A percentile compares a stretch with the other conserved stretches of the same genome.
These are phyloP conservation scores for Trematomus bernacchii DNA, from an alignment of 2,797 vertebrate genomes.

Conservation along the genomic window DNA sequence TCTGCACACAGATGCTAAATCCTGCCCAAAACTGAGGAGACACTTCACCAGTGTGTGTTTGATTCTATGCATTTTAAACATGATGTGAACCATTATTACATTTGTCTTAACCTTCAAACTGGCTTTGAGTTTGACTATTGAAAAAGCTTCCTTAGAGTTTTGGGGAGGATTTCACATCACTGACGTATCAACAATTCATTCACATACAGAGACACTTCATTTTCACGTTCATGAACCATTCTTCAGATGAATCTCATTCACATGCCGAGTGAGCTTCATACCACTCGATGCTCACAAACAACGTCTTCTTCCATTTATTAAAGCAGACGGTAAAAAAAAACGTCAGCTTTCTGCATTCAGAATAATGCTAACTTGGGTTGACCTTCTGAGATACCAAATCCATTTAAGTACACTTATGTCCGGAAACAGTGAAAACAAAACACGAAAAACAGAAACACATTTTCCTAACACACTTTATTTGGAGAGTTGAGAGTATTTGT, in stretches of 20 bases:
- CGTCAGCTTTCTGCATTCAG: constrained; percentile 17
- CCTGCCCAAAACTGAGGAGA: constrained; percentile 21
- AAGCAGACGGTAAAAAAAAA: background rate
- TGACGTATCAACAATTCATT: constrained; percentile 13
- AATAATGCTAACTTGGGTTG: constrained; percentile 21
- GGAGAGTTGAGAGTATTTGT: too few species aligned
- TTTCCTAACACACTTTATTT: background rate
- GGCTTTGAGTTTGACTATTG: background rate
- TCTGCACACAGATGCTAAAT: constrained; percentile 39
- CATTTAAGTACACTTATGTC: constrained; percentile 8
- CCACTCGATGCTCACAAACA: constrained; percentile 1
- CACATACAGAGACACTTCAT: constrained; percentile 46
- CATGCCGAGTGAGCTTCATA: background rate
- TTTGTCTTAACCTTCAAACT: background rate
- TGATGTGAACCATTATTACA: background rate
- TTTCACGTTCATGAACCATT: constrained; percentile 43
- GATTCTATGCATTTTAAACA: background rate
- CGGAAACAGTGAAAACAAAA: background rate
- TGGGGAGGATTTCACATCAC: constrained; percentile 31
- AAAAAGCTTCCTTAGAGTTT: constrained; percentile 23
- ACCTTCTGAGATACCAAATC: constrained; percentile 24
- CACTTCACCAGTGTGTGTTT: background rate
- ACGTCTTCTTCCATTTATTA: constrained; percentile 47
- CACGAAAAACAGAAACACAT: constrained; percentile 23
- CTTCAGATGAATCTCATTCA: constrained; percentile 22